Percentiles rank a stretch among this genome's conserved stretches.
Conservation (phyloP, 2,888 invertebrate genomes). For the Oithona nana region DNA sequence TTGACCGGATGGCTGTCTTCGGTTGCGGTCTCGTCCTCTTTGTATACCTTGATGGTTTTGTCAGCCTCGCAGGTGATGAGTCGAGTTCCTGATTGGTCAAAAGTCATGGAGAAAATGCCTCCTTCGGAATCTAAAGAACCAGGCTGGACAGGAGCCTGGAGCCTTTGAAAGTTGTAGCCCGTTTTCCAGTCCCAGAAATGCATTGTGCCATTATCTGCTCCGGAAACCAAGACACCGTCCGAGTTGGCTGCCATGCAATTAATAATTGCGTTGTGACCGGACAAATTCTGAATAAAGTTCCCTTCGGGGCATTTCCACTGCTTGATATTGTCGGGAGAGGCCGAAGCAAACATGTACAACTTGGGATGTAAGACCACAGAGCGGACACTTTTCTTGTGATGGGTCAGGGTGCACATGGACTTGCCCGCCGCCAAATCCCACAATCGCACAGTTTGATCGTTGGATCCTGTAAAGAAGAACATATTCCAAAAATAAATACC, state of each 20-base stretch:
- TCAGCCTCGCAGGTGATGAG: constrained; percentile 94
- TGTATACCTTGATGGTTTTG: constrained; percentile 97
- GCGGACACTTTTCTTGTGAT: constrained; percentile 79
- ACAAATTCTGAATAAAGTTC: constrained; percentile 85
- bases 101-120: constrained; percentile 86
- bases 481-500: no score
- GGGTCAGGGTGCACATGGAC: constrained; percentile 79
- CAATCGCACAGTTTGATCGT: constrained; percentile 86
- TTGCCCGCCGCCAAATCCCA: constrained; percentile 97
- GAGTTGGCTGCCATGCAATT: constrained; percentile 83
- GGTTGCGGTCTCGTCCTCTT: constrained; percentile 83
- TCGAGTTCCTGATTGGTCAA: constrained; percentile 81
- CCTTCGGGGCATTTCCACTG: constrained; percentile 98
- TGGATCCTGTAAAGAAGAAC: constrained; percentile 30
- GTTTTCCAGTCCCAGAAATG: constrained; percentile 98
- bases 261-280: constrained; percentile 91
- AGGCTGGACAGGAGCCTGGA: constrained; percentile 83
- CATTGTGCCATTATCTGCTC: constrained; percentile 93
- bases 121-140: constrained; percentile 99
- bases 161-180: constrained; percentile 91
- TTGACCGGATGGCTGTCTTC: constrained; percentile 92
- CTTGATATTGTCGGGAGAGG: constrained; percentile 95
- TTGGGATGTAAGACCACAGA: constrained; percentile 37
- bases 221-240: constrained; percentile 89
- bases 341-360: constrained; percentile 86